These are phyloP conservation scores for Apodemia duryi DNA, from an alignment of 2,888 invertebrate genomes.

Conservation along the genomic window DNA sequence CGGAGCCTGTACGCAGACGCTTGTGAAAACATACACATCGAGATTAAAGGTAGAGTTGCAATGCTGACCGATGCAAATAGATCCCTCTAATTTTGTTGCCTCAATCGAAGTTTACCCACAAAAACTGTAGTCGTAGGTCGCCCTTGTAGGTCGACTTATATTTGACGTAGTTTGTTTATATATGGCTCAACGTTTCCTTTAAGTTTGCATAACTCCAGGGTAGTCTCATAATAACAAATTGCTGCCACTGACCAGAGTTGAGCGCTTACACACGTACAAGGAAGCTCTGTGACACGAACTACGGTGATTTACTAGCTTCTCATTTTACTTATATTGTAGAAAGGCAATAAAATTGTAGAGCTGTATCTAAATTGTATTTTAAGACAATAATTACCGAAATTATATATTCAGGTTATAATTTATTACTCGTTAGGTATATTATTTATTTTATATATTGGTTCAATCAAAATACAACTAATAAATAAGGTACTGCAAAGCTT, in stretches of 20 bases:
- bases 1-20: constrained; percentile 58
- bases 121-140: constrained; percentile 1
- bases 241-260: constrained; percentile 67
- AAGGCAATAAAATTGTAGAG: not conserved
- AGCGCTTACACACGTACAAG: constrained; percentile 73
- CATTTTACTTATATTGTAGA: constrained; percentile 34
- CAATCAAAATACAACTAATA: constrained; percentile 13
- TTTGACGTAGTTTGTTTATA: constrained; percentile 72
- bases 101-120: not conserved
- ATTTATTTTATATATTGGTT: constrained; percentile 11
- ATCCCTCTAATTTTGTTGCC: constrained; percentile 13
- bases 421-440: not conserved
- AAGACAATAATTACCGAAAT: not conserved
- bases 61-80: constrained; percentile 23
- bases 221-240: constrained; percentile 79
- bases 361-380: not conserved
- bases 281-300: constrained; percentile 67
- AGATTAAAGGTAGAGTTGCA: constrained; percentile 69
- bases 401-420: not conserved
- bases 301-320: constrained; percentile 65
- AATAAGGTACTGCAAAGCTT: constrained; percentile 12
- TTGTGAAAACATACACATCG: constrained; percentile 69
- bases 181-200: constrained; percentile 70
- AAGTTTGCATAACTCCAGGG: constrained; percentile 76
- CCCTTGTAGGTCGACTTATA: constrained; percentile 40